phyloP scores from a whole-genome alignment of 1,140 invertebrate genomes.

The Euwallacea fornicatus region DNA sequence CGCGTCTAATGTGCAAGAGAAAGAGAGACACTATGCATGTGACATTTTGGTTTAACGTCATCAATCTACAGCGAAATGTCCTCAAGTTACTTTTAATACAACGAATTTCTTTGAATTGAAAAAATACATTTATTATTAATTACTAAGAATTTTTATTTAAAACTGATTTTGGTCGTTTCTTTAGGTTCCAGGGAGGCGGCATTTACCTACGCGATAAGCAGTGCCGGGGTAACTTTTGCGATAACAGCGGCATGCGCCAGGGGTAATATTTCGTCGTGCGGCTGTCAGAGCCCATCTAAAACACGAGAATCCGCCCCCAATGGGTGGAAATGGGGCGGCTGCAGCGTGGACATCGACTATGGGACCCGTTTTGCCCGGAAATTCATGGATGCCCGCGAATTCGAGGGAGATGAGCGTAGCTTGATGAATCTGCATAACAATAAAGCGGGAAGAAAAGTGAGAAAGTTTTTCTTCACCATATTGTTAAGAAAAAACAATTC shows the following conservation, averaged over 20 bases:
- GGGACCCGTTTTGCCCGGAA: slow-evolving; percentile 76
- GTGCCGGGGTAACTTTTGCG: slow-evolving; percentile 86
- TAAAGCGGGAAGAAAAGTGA: slow-evolving; percentile 87
- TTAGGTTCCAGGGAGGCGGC: slow-evolving; percentile 88
- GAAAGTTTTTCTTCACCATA: background rate
- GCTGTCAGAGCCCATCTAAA: slow-evolving; percentile 67
- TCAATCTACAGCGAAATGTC: too few species aligned
- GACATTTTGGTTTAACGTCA: too few species aligned
- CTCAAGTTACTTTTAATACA: too few species aligned
- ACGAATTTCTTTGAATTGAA: too few species aligned
- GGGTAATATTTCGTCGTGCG: slow-evolving; percentile 85
- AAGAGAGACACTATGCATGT: too few species aligned
- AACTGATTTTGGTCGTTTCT: slow-evolving; percentile 43
- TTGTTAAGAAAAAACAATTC: too few species aligned
- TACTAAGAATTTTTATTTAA: too few species aligned
- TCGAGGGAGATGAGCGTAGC: slow-evolving; percentile 80
- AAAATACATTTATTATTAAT: too few species aligned
- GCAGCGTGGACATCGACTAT: slow-evolving; percentile 77
- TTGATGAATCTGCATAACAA: slow-evolving; percentile 98
- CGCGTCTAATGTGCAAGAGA: too few species aligned
- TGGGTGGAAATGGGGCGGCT: slow-evolving; percentile 86
- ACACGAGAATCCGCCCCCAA: slow-evolving; percentile 48
- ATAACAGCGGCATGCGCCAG: slow-evolving; percentile 88
- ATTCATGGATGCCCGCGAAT: slow-evolving; percentile 82
- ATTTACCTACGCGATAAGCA: slow-evolving; percentile 88